A percentile compares a stretch with the other conserved stretches of the same genome.
These are phyloP conservation scores for Scarus forsteni DNA, from an alignment of 2,797 vertebrate species.

Conservation along the genomic window DNA sequence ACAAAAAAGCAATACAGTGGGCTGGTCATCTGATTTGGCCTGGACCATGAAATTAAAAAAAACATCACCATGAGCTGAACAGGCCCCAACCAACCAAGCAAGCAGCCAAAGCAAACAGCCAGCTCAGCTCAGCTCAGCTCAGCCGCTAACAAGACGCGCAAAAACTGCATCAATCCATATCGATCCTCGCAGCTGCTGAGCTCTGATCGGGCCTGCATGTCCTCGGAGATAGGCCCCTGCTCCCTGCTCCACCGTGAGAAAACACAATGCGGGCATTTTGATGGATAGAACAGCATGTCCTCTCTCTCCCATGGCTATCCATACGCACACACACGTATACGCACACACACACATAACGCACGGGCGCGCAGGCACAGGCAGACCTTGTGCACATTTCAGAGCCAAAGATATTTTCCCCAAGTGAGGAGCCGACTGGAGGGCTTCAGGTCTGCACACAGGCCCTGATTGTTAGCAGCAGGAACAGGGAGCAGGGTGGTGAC, in stretches of 20 bases:
- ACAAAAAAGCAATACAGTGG: conserved; percentile 7
- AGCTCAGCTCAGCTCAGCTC: neutral
- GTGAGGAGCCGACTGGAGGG: conserved; percentile 52
- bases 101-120: conserved; percentile 6
- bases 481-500: conserved; percentile 76
- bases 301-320: conserved; percentile 67
- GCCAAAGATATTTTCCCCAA: conserved; percentile 38
- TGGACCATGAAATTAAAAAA: conserved; percentile 3
- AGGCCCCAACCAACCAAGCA: conserved; percentile 33
- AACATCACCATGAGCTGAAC: conserved; percentile 35
- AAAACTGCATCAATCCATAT: conserved; percentile 61
- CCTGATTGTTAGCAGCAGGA: conserved; percentile 61
- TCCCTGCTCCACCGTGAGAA: conserved; percentile 67
- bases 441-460: conserved; percentile 61
- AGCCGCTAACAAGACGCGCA: conserved; percentile 56
- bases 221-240: conserved; percentile 65
- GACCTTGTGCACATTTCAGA: conserved; percentile 62
- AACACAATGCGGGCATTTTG: conserved; percentile 87
- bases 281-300: conserved; percentile 83
- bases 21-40: conserved; percentile 8
- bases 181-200: conserved; percentile 65
- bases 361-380: conserved; percentile 43
- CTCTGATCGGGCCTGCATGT: conserved; percentile 65
- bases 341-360: conserved; percentile 41
- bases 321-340: conserved; percentile 27